Conservation (phyloP, 1,140 invertebrate genomes). For the Pantala flavescens region DNA sequence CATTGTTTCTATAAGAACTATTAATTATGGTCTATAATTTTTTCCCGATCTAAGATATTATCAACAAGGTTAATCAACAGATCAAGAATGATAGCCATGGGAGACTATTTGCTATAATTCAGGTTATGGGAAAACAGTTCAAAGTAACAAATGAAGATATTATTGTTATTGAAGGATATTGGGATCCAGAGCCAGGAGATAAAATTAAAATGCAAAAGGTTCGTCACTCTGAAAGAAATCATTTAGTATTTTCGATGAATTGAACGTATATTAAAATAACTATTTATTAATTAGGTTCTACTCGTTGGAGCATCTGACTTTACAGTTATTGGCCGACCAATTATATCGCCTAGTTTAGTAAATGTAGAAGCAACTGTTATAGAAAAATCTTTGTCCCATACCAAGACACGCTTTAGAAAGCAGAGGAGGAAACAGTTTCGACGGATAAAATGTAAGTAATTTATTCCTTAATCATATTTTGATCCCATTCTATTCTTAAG, state of each 20-base stretch:
- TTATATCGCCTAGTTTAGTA: constrained; percentile 64
- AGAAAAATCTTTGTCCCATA: constrained; percentile 79
- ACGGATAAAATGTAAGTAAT: constrained; percentile 56
- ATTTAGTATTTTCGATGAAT: background rate
- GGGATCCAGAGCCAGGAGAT: constrained; percentile 74
- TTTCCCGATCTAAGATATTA: constrained; percentile 30
- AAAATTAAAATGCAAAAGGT: constrained; percentile 79
- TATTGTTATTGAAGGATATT: constrained; percentile 69
- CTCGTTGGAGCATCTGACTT: constrained; percentile 76
- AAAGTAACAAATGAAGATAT: constrained; percentile 81
- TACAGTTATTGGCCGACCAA: constrained; percentile 68
- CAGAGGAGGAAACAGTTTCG: constrained; percentile 64
- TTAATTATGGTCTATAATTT: background rate
- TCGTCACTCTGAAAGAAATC: background rate
- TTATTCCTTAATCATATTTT: too few species aligned
- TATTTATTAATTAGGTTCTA: constrained; percentile 42
- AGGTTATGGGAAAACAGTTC: constrained; percentile 72
- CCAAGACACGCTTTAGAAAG: constrained; percentile 63
- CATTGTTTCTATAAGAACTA: background rate
- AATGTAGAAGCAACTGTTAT: constrained; percentile 75
- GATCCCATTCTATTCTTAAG: too few species aligned
- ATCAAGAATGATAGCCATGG: constrained; percentile 45
- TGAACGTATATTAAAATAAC: constrained; percentile 18
- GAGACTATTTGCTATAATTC: constrained; percentile 75
- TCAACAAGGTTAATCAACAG: constrained; percentile 47